phyloP scores from a whole-genome alignment of 2,113 vertebrate species.

The Coturnix japonica region DNA sequence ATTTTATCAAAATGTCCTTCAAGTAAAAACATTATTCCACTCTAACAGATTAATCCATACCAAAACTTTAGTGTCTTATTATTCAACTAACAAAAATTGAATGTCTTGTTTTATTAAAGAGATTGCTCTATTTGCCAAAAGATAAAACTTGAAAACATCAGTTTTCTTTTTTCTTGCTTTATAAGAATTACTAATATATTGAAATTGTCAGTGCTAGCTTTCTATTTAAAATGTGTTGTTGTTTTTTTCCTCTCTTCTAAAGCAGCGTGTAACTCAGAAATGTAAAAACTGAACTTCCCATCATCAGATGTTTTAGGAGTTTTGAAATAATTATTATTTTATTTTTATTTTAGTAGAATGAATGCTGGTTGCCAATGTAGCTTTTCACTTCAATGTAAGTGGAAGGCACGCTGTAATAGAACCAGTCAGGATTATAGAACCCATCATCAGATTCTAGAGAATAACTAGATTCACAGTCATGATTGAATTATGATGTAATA shows the following conservation, averaged over 20 bases:
- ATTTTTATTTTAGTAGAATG: neutral
- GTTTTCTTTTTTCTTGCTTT: neutral
- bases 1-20: neutral
- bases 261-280: neutral
- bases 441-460: constrained; percentile 45
- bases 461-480: constrained; percentile 5
- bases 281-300: neutral
- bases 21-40: neutral
- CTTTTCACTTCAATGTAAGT: constrained; percentile 44
- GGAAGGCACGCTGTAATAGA: constrained; percentile 27
- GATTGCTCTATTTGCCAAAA: neutral
- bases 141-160: neutral
- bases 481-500: constrained; percentile 20
- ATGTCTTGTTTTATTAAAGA: neutral
- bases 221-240: neutral
- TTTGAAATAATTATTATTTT: neutral
- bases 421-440: constrained; percentile 43
- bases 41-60: neutral
- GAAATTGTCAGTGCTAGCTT: neutral
- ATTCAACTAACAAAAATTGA: neutral
- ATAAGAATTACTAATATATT: neutral
- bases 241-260: neutral
- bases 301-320: neutral
- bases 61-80: neutral
- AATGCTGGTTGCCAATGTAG: constrained; percentile 52